These are phyloP conservation scores for Anoncus sp. DNA, from an alignment of 2,888 invertebrate species.

Conservation along the genomic window DNA sequence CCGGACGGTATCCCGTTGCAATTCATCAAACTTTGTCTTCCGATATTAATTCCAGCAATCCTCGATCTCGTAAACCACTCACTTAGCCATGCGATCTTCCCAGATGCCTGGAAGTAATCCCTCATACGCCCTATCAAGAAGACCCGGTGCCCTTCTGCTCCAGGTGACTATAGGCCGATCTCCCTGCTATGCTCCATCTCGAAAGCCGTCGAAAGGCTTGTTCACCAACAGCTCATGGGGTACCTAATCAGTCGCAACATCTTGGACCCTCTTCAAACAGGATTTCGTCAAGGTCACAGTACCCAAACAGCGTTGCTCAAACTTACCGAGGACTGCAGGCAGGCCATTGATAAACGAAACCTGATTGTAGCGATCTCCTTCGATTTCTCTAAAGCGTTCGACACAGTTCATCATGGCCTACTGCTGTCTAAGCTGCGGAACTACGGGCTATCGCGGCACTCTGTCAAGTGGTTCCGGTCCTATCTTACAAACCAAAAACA, in stretches of 20 bases:
- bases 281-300: constrained; percentile 6
- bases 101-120: background rate
- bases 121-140: background rate
- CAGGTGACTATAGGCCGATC: background rate
- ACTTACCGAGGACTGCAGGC: constrained; percentile 6
- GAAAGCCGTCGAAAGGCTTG: background rate
- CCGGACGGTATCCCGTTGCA: background rate
- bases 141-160: background rate
- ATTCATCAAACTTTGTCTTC: background rate
- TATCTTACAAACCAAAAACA: constrained; percentile 14
- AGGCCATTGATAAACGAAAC: constrained; percentile 5
- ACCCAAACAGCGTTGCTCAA: constrained; percentile 16
- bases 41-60: background rate
- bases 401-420: background rate
- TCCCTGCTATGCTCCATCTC: constrained; percentile 1
- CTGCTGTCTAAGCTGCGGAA: constrained; percentile 2
- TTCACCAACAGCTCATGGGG: background rate
- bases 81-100: background rate
- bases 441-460: background rate
- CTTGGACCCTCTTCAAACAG: constrained; percentile 3
- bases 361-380: constrained; percentile 15
- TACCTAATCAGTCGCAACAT: background rate
- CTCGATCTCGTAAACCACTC: background rate
- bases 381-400: constrained; percentile 33
- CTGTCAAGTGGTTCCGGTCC: constrained; percentile 9